These are phyloP conservation scores for Climacteris rufus DNA, from an alignment of 2,113 vertebrate genomes.

Conservation along the genomic window DNA sequence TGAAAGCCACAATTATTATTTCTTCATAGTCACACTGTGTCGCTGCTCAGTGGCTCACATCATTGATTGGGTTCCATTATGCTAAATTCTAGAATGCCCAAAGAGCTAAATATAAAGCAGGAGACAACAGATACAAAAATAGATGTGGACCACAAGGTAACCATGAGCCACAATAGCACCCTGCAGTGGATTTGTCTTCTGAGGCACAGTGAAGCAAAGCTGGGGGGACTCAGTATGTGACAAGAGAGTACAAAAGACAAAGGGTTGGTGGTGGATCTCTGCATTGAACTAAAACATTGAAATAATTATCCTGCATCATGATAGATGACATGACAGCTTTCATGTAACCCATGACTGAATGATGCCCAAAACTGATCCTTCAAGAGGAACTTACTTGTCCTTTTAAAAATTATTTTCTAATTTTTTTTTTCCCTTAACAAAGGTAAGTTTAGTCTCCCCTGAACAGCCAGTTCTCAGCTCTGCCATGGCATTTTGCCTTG, in stretches of 20 bases:
- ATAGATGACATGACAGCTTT: neutral
- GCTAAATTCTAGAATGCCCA: conserved; percentile 16
- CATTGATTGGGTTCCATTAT: conserved; percentile 38
- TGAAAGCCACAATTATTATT: conserved; percentile 54
- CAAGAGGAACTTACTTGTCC: neutral
- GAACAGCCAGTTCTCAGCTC: neutral
- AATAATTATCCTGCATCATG: neutral
- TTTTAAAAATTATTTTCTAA: no score
- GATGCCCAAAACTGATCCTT: neutral
- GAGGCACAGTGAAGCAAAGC: neutral
- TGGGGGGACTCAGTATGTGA: neutral
- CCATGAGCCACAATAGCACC: neutral
- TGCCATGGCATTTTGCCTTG: neutral
- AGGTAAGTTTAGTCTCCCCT: neutral
- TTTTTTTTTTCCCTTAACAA: neutral
- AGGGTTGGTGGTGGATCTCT: neutral
- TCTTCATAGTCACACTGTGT: conserved; percentile 30
- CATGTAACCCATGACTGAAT: neutral
- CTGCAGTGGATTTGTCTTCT: neutral
- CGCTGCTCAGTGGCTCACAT: conserved; percentile 8
- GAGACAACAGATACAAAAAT: conserved; percentile 33
- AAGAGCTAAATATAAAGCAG: conserved; percentile 34
- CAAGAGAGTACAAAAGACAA: neutral
- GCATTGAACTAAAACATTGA: neutral
- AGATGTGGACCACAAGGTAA: neutral